A percentile compares a stretch with the other conserved stretches of the same genome.
These are phyloP conservation scores for Melangyna quadrimaculata DNA, from an alignment of 2,888 invertebrate species.

Conservation along the genomic window DNA sequence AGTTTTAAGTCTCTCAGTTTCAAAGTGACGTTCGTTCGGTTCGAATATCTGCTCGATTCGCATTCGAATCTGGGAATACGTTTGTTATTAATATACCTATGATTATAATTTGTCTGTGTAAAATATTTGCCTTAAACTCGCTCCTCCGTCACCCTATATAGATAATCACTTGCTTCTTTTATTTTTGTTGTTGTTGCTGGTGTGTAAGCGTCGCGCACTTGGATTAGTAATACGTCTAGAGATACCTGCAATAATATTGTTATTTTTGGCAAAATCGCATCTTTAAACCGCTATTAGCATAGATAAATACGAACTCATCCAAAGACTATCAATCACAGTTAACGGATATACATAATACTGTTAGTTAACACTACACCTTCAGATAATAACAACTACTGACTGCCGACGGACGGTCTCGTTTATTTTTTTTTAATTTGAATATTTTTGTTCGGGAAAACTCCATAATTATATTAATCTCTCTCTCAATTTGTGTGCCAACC, in stretches of 20 bases:
- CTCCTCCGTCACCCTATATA: slow-evolving; percentile 25
- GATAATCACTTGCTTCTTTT: slow-evolving; percentile 8
- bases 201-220: slow-evolving; percentile 10
- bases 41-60: slow-evolving; percentile 75
- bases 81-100: background rate
- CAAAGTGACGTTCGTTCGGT: slow-evolving; percentile 80
- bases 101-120: slow-evolving; percentile 22
- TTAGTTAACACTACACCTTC: background rate
- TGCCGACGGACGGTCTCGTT: slow-evolving; percentile 10
- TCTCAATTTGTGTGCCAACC: background rate
- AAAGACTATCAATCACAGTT: slow-evolving; percentile 59
- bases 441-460: slow-evolving; percentile 13
- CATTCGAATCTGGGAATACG: slow-evolving; percentile 58
- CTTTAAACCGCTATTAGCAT: slow-evolving; percentile 38
- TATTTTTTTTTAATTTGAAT: slow-evolving; percentile 4
- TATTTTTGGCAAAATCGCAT: slow-evolving; percentile 4
- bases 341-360: slow-evolving; percentile 45
- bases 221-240: slow-evolving; percentile 2
- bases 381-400: background rate
- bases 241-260: background rate
- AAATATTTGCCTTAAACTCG: slow-evolving; percentile 17
- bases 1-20: slow-evolving; percentile 76
- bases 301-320: slow-evolving; percentile 48
- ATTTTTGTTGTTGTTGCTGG: slow-evolving; percentile 5
- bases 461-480: background rate